Percentiles rank a stretch among this genome's conserved stretches.
Conservation (phyloP, 1,140 invertebrate genomes). For the Monomorium pharaonis region DNA sequence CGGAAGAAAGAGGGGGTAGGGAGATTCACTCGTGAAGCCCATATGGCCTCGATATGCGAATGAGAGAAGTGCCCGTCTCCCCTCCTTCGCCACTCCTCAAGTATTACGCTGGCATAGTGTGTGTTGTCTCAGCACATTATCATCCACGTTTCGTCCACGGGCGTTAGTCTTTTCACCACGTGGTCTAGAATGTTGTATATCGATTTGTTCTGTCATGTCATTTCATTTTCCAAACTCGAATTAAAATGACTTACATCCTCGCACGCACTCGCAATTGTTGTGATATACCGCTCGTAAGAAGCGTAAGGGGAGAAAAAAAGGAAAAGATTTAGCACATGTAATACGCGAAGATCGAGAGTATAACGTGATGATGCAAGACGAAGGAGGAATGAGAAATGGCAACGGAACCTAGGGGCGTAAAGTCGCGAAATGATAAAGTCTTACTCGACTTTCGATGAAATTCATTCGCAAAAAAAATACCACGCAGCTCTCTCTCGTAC, state of each 20-base stretch:
- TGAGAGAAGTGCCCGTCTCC: constrained; percentile 58
- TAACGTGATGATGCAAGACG: background rate
- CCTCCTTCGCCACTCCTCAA: background rate
- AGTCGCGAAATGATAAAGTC: constrained; percentile 63
- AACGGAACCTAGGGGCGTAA: background rate
- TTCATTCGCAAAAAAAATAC: constrained; percentile 61
- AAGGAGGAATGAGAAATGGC: background rate
- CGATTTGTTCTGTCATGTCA: background rate
- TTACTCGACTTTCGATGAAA: constrained; percentile 68
- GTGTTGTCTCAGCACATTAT: constrained; percentile 48
- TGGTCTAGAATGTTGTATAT: background rate
- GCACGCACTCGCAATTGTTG: background rate
- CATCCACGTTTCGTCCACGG: constrained; percentile 18
- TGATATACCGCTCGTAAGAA: background rate
- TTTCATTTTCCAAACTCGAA: background rate
- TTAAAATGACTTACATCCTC: background rate
- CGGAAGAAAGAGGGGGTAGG: constrained; percentile 30
- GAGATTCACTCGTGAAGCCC: constrained; percentile 9
- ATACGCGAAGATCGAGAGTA: constrained; percentile 24
- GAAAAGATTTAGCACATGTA: constrained; percentile 40
- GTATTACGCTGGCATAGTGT: background rate
- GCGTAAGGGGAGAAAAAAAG: background rate
- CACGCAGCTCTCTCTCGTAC: background rate
- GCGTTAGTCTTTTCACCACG: constrained; percentile 1
- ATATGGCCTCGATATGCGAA: constrained; percentile 68